Conservation (phyloP, 2,888 invertebrate genomes). For the Dryobota labecula region DNA sequence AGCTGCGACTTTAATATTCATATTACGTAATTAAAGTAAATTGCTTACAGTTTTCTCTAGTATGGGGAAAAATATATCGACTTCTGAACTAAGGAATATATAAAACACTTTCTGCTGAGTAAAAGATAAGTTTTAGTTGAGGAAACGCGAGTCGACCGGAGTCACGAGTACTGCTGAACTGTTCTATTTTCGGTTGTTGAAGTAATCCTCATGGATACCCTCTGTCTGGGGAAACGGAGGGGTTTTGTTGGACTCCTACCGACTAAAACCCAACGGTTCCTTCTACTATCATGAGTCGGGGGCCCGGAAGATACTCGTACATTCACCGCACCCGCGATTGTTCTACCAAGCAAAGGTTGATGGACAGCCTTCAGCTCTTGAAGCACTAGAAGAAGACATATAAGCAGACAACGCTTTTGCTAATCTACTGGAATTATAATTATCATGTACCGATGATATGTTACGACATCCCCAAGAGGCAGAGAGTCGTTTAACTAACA, state of each 20-base stretch:
- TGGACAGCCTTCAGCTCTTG: rapidly evolving
- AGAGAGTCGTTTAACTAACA: background rate
- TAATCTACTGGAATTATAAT: background rate
- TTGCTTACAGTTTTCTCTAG: slow-evolving; percentile 6
- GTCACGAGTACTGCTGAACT: background rate
- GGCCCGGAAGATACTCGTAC: too few species aligned
- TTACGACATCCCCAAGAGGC: background rate
- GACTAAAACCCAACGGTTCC: too few species aligned
- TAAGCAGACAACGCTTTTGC: background rate
- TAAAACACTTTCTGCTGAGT: background rate
- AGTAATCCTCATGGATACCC: too few species aligned
- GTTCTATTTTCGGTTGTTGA: too few species aligned
- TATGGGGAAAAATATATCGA: background rate
- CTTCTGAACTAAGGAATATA: background rate
- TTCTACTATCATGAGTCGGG: too few species aligned
- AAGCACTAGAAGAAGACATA: background rate
- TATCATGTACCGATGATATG: too few species aligned
- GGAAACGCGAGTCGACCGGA: rapidly evolving
- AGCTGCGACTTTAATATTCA: slow-evolving; percentile 21
- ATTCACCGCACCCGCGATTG: too few species aligned
- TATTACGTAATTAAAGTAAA: slow-evolving; percentile 7
- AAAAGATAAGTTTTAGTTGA: too few species aligned
- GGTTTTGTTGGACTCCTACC: too few species aligned
- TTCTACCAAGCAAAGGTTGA: too few species aligned
- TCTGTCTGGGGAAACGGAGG: too few species aligned